A percentile compares a stretch with the other conserved stretches of the same genome.
Evolutionary conservation across 2,888 invertebrate genomes (phyloP).

Genomic region (Dicranocentrus wangi): DNA sequence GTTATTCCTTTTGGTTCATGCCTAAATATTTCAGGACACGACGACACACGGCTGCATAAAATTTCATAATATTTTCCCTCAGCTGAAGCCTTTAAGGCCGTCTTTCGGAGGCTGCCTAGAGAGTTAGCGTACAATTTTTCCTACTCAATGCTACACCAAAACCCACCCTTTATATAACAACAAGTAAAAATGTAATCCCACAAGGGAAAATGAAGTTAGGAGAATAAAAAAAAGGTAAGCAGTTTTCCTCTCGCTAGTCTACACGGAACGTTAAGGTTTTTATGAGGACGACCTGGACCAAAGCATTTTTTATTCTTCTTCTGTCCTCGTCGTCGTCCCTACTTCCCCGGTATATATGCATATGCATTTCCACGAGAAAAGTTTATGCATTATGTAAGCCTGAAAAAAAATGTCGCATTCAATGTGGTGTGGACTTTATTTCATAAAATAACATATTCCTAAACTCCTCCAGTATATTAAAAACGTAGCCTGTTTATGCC

Average conservation of each 20-base stretch:
- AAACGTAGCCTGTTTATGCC: constrained; percentile 4
- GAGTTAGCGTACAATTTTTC: no score
- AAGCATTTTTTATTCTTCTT: constrained; percentile 2
- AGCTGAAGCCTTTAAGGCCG: background rate
- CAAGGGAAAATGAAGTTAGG: constrained; percentile 21
- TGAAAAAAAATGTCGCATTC: background rate
- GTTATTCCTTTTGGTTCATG: background rate
- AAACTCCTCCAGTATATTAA: background rate
- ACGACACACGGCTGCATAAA: constrained; percentile 11
- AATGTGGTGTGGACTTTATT: constrained; percentile 6
- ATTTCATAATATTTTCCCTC: constrained; percentile 10
- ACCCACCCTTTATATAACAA: no score
- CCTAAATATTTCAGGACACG: constrained; percentile 16
- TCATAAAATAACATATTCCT: background rate
- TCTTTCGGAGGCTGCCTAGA: background rate
- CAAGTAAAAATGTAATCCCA: constrained; percentile 17
- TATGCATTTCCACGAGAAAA: background rate
- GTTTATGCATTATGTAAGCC: constrained; percentile 7
- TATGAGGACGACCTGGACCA: constrained; percentile 12
- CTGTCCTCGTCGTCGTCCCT: background rate
- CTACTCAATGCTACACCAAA: no score
- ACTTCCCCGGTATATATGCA: background rate
- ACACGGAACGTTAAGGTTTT: background rate
- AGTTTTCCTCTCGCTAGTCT: background rate
- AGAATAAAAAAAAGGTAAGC: constrained; percentile 21